Evolutionary conservation across 2,113 vertebrate species (phyloP), one percentile per base, ranked within the genome.

Genomic region (Nothocercus julius): DNA sequence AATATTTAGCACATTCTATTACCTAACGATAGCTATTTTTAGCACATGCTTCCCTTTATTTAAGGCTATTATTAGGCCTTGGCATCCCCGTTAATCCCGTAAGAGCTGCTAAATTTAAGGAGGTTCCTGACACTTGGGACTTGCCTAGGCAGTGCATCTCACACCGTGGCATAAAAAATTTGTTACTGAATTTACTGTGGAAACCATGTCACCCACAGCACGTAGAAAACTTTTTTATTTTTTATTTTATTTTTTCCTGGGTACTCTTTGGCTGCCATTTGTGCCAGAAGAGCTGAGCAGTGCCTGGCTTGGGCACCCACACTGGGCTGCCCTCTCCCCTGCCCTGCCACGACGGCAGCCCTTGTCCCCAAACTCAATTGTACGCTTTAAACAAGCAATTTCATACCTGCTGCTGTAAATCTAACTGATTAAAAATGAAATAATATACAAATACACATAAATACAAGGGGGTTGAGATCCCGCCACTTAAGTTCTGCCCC

Each of bases 241-340:
- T 49, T 22, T 22, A 49, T 49, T 49, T 49, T 21, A 49, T 44
- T 27, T 40, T 53, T 25, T 28, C 36, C 42, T 42, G 11, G 38
- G 59, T 56, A 73, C 40, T 20, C 5, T 58, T 15, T 21, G 25
- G 10, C 21, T 53, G 24, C 28, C 27, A 11, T 38, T 28, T 30
- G 63, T 40, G 76, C 47, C 22, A 47, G 17, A 17, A 28, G 24
- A 10, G 15, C 17, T 2, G 5, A 8, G 73, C 32, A 58, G n/a
- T 59, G 42, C 59, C 30, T 0, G 3, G 32, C 42, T 28, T 2
- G 3, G 64, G 53, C 32, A n/a, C 42, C 25, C 8, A 5, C 2
- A 3, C 22, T 47, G 51, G 4, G 30, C 0, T 7, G 56, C n/a
- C 44, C 7, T 9, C 1, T 5, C 7, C 51, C 34, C 47, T 17